A percentile compares a stretch with the other conserved stretches of the same genome.
Conservation (phyloP, 23 tunicate genomes). For the Trididemnum miniatum region DNA sequence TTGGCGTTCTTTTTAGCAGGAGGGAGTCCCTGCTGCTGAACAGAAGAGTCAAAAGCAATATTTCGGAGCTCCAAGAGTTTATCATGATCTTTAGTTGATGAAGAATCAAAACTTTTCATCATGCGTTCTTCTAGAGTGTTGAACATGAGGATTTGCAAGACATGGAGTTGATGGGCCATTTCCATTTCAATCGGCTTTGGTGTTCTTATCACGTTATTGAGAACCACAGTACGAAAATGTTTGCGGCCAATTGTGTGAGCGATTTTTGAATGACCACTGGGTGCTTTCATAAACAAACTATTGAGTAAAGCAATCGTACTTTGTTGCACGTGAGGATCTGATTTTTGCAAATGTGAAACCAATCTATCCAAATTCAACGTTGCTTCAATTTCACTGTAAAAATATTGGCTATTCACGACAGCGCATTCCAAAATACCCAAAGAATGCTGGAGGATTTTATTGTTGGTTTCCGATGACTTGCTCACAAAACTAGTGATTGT, state of each 20-base stretch:
- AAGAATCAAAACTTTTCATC: conserved; percentile 33
- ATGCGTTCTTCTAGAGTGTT: conserved; percentile 77
- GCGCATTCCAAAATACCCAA: conserved; percentile 80
- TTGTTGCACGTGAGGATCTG: conserved; percentile 79
- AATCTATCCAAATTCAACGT: conserved; percentile 43
- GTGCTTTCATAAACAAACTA: conserved; percentile 74
- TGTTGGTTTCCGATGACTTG: conserved; percentile 43
- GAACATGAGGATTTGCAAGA: conserved; percentile 78
- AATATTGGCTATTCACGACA: conserved; percentile 68
- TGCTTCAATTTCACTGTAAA: conserved; percentile 54
- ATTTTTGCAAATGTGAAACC: conserved; percentile 69
- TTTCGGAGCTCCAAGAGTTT: conserved; percentile 68
- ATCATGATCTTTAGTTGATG: conserved; percentile 37
- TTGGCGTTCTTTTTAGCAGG: conserved; percentile 34
- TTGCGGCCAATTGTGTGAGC: conserved; percentile 84
- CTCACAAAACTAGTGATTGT: conserved; percentile 50
- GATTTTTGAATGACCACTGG: conserved; percentile 46
- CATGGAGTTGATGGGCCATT: conserved; percentile 97
- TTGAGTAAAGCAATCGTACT: conserved; percentile 89
- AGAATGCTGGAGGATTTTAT: conserved; percentile 62
- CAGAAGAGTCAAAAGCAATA: conserved; percentile 67
- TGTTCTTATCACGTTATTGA: conserved; percentile 75
- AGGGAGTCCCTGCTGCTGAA: conserved; percentile 37
- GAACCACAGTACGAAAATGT: conserved; percentile 72
- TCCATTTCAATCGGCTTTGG: conserved; percentile 63